Conservation (phyloP, 1,140 invertebrate species). For the Cyclina sinensis region DNA sequence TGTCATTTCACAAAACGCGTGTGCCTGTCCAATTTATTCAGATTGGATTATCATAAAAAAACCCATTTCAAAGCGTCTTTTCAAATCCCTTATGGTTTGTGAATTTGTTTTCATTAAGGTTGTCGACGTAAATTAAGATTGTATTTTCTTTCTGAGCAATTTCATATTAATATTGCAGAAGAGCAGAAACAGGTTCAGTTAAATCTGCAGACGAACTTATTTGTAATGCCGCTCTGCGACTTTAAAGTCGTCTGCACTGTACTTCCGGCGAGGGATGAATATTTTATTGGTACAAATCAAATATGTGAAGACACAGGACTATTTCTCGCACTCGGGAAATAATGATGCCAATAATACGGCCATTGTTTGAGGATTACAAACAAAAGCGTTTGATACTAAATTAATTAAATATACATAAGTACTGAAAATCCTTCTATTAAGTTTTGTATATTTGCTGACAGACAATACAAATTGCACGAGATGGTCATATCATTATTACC, state of each 20-base stretch:
- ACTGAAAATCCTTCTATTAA: slow-evolving; percentile 13
- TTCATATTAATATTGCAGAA: too few relatives aligned
- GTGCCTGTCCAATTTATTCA: too few relatives aligned
- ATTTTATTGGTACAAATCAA: slow-evolving; percentile 11
- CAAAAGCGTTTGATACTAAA: slow-evolving; percentile 46
- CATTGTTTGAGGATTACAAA: slow-evolving; percentile 49
- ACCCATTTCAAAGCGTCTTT: too few relatives aligned
- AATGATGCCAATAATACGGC: slow-evolving; percentile 39
- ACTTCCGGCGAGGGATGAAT: neutral
- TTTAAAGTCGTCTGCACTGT: too few relatives aligned
- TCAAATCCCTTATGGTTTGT: too few relatives aligned
- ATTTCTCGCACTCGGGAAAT: neutral
- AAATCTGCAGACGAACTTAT: neutral
- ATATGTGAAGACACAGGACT: neutral
- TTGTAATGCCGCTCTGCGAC: too few relatives aligned
- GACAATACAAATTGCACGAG: neutral
- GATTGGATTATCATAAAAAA: too few relatives aligned
- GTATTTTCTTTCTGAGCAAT: too few relatives aligned
- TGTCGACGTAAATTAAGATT: too few relatives aligned
- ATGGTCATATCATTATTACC: slow-evolving; percentile 1
- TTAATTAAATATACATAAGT: slow-evolving; percentile 61
- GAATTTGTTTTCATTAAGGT: too few relatives aligned
- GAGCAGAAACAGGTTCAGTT: too few relatives aligned
- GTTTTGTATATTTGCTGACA: slow-evolving; percentile 46
- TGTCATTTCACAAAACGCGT: too few relatives aligned